Conservation (phyloP, 2,113 vertebrate genomes). For the Rhinogobius similis region DNA sequence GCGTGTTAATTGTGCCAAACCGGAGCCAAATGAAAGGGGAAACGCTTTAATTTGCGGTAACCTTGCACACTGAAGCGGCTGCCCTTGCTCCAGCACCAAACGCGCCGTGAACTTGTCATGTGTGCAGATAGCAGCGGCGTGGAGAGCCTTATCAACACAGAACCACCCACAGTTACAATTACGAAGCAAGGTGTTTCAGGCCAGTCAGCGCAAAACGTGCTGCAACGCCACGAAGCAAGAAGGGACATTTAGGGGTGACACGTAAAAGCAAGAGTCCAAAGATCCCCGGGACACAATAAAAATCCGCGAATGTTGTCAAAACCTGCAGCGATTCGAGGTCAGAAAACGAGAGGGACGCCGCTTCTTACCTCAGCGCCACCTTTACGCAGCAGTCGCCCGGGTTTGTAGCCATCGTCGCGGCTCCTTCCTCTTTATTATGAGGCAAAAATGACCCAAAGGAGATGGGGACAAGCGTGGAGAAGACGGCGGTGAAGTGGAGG, state of each 20-base stretch:
- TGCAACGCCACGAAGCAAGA: background rate
- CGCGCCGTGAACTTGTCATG: constrained; percentile 9
- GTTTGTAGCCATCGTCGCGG: constrained; percentile 67
- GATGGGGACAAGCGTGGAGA: background rate
- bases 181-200: constrained; percentile 31
- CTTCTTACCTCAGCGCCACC: constrained; percentile 80
- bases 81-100: background rate
- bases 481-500: constrained; percentile 14
- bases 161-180: constrained; percentile 33
- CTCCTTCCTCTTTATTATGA: constrained; percentile 9
- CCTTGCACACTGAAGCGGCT: background rate
- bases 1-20: background rate
- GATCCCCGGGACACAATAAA: background rate
- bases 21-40: background rate
- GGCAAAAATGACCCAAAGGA: background rate
- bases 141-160: constrained; percentile 39
- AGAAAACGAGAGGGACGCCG: constrained; percentile 27
- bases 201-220: background rate
- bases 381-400: constrained; percentile 80
- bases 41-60: no score
- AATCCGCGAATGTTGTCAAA: background rate
- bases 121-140: constrained; percentile 17
- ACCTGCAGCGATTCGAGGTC: background rate
- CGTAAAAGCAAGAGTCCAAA: background rate
- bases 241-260: background rate